Evolutionary conservation across 2,113 vertebrate species (phyloP), one percentile per base, ranked within the genome.

Genomic region (Phalacrocorax carbo): DNA sequence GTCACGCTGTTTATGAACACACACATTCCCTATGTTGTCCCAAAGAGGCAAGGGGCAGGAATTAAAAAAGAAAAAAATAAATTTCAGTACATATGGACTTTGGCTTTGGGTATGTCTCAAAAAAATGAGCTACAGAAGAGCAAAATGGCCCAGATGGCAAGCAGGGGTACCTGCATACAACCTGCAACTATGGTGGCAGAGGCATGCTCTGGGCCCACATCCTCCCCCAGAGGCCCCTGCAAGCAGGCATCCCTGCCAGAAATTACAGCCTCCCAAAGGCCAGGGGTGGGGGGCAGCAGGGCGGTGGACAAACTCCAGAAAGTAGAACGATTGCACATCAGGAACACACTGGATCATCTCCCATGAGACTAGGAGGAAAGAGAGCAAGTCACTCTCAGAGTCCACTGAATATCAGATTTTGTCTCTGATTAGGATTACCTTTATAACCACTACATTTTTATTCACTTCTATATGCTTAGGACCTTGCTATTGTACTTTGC

Each of bases 281-380:
- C 2, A 2, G 60, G n/a, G n/a, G 10, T 8, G 7, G 8, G 2
- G 11, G 23, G 3, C 46, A 48, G 46, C 18, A 9, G 7, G 6
- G 25, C 2, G 3, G 13, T 9, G 20, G 40, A 38, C 14, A 84
- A 62, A 52, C 30, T 70, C 30, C 29, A 9, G 26, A 94, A 88
- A 77, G 66, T 0, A 72, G 14, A 49, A 65, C 78, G 46, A 61
- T 3, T 40, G 32, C 61, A 70, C 10, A 66, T 84, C 44, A 82
- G 75, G 30, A 83, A 5, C 38, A 85, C 18, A 77, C 11, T 52
- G 23, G 40, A 89, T 54, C 42, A 36, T 49, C 40, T 69, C 40
- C 40, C 40, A 7, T 13, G 15, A 80, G 44, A 36, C 27, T 65
- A 20, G 4, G 21, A 93, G 7, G 19, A 69, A 90, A 77, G 49